Evolutionary conservation across 2,797 vertebrate genomes (phyloP), one percentile per base, ranked within the genome.

Genomic region (Phalloptychus januarius): DNA sequence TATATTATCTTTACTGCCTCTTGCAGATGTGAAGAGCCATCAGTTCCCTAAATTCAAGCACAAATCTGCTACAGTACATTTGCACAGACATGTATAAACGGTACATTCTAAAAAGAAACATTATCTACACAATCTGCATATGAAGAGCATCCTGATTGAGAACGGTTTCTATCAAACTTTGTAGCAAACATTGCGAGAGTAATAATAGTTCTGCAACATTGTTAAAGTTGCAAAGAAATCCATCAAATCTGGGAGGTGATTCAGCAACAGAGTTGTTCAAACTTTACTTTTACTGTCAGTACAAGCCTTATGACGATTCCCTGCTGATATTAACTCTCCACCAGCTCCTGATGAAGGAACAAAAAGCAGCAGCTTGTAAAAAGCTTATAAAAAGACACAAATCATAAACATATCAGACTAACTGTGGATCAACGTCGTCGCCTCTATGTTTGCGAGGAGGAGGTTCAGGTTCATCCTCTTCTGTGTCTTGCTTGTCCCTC

Each of bases 401-500:
- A 31, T 42, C 12, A 13, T 11, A 40, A 45, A 75, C 44, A 74
- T 38, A 42, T 95, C 90, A 96, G 7, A 77, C 89, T 23, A 94
- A 86, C 74, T 93, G 89, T 76, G 95, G 88, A 85, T 93, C 94
- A 8, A 79, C 18, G 40, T 93, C 89, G 0, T 95, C 95, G 0
- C 95, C 93, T 0, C 87, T 84, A 10, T 91, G 93, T 80, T 96
- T 96, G 46, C 85, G 87, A 0, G 83, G 91, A 1, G 87, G 93
- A 0, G 89, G 94, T 7, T 80, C 94, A 40, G 92, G 92, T 74
- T 97, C 97, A 31, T 98, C 97, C 8, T 98, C 97, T 73, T 93
- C 97, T 0, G 88, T 89, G 86, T 98, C 97, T 77, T 98, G 97
- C 76, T 96, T 96, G 95, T 99, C 98, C 56, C 89, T 94, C 92